Evolutionary conservation across 2,113 vertebrate genomes (phyloP).

Genomic region (Dasyornis broadbenti): DNA sequence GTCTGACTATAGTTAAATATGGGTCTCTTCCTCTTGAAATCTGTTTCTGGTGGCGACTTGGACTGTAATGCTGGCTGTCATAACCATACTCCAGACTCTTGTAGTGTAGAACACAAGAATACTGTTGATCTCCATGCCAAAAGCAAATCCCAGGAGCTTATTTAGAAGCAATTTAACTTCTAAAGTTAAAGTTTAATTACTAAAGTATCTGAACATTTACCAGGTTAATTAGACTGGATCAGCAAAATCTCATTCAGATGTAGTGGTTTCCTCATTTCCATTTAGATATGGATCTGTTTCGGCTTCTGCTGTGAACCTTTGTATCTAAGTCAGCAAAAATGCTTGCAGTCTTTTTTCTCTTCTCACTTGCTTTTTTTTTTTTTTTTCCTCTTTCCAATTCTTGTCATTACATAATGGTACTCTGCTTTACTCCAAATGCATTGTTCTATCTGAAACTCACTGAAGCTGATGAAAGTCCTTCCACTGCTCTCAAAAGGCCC

Average conservation of each 20-base stretch:
- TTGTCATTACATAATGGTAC: background rate
- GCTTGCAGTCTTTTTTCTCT: background rate
- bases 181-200: constrained; percentile 48
- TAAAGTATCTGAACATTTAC: constrained; percentile 23
- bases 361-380: background rate
- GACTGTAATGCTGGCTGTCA: background rate
- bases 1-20: background rate
- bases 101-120: background rate
- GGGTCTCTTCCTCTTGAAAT: background rate
- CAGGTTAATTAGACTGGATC: constrained; percentile 42
- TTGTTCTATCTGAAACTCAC: background rate
- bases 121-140: background rate
- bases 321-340: constrained; percentile 5
- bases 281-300: constrained; percentile 28
- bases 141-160: constrained; percentile 1
- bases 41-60: background rate
- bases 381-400: background rate
- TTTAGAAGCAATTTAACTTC: constrained; percentile 21
- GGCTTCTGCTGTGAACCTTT: background rate
- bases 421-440: background rate
- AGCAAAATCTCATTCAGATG: constrained; percentile 45
- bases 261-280: constrained; percentile 35
- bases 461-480: background rate
- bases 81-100: background rate
- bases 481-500: background rate